These are phyloP conservation scores for Eubasilissa regina DNA, from an alignment of 1,140 invertebrate genomes.

Conservation along the genomic window DNA sequence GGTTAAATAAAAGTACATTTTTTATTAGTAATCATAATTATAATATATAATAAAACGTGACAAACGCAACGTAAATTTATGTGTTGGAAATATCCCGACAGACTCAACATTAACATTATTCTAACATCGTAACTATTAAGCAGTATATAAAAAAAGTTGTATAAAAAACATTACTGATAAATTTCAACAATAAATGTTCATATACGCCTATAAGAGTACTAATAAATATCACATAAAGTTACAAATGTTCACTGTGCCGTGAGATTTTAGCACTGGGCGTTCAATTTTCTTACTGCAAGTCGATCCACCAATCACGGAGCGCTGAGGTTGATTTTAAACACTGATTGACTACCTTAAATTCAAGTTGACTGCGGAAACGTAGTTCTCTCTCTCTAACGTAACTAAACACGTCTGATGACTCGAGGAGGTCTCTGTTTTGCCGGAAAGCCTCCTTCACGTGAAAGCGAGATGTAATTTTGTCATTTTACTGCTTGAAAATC, in stretches of 20 bases:
- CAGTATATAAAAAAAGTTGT: no score
- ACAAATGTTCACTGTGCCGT: slow-evolving; percentile 35
- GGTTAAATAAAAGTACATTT: not conserved
- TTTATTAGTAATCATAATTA: no score
- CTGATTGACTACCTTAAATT: slow-evolving; percentile 12
- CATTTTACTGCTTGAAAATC: no score
- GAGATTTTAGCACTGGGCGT: slow-evolving; percentile 25
- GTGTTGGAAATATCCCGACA: no score
- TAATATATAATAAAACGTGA: no score
- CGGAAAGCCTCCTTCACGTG: not conserved
- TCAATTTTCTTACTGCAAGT: slow-evolving; percentile 8
- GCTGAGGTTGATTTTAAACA: slow-evolving; percentile 26
- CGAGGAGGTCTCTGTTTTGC: slow-evolving; percentile 16
- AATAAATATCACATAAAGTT: not conserved
- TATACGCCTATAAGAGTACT: no score
- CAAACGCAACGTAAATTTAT: no score
- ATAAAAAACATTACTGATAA: no score
- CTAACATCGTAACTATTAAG: no score
- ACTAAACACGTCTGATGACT: slow-evolving; percentile 12
- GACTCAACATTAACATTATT: no score
- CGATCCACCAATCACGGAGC: slow-evolving; percentile 35
- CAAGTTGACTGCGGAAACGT: slow-evolving; percentile 6
- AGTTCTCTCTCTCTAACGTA: not conserved
- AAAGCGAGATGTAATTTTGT: not conserved
- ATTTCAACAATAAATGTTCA: no score